Evolutionary conservation across 2,797 vertebrate species (phyloP).

Genomic region (Myotis pilosus): DNA sequence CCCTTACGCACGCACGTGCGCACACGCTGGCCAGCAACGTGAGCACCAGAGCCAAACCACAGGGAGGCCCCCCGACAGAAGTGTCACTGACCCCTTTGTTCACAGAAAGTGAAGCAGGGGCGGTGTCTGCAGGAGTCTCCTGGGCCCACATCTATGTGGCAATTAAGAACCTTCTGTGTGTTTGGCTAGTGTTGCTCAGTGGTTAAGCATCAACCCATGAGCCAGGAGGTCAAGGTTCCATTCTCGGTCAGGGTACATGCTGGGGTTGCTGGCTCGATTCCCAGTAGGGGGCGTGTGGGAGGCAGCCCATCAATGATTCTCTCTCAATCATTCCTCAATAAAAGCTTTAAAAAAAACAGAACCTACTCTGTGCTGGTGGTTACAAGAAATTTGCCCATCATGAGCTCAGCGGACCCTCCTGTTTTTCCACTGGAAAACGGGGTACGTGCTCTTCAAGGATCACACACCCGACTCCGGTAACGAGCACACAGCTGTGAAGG

Average conservation of each 20-base stretch:
- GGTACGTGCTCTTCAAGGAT: not conserved
- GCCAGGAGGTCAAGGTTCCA: too few relatives aligned
- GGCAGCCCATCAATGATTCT: too few relatives aligned
- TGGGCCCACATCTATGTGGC: rapidly evolving
- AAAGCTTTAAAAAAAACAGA: not conserved
- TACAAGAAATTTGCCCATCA: not conserved
- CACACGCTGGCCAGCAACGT: rapidly evolving
- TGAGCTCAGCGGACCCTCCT: rapidly evolving
- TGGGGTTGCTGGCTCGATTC: too few relatives aligned
- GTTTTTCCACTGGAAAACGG: not conserved
- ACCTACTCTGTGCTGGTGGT: not conserved
- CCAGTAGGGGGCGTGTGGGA: too few relatives aligned
- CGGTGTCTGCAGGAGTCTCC: not conserved
- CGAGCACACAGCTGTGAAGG: rapidly evolving
- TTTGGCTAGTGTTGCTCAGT: too few relatives aligned
- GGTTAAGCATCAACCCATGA: too few relatives aligned
- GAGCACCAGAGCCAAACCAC: not conserved
- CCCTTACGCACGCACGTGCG: too few relatives aligned
- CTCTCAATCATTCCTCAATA: too few relatives aligned
- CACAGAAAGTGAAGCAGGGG: not conserved
- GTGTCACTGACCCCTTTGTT: too few relatives aligned
- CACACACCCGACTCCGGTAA: not conserved
- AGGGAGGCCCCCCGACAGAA: not conserved
- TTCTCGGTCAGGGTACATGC: too few relatives aligned
- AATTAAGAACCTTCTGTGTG: not conserved